These are phyloP conservation scores for Tachysurus vachellii DNA, from an alignment of 2,113 vertebrate genomes.

Conservation along the genomic window DNA sequence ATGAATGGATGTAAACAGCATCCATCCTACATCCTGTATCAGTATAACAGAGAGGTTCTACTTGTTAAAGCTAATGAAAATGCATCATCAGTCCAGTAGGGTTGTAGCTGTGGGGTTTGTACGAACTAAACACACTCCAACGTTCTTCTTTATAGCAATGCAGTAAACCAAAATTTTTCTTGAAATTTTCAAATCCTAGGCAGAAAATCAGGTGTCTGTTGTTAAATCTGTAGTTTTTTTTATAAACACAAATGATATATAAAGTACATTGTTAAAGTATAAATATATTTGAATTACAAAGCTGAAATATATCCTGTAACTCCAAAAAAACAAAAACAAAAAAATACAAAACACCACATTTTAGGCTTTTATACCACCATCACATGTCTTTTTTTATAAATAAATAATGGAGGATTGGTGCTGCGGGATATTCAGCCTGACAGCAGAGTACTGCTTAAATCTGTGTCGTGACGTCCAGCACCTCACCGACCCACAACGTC, in stretches of 20 bases:
- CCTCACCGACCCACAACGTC: not conserved
- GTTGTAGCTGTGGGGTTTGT: too few relatives aligned
- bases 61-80: not conserved
- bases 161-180: not conserved
- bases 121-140: too few relatives aligned
- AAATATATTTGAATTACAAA: too few relatives aligned
- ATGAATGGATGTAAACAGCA: too few relatives aligned
- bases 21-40: not conserved
- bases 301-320: not conserved
- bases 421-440: not conserved
- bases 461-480: not conserved
- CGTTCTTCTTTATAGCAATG: not conserved
- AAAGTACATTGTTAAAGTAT: not conserved
- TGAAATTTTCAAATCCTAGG: not conserved
- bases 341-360: not conserved
- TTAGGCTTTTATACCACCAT: not conserved
- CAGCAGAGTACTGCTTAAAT: not conserved
- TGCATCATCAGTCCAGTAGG: not conserved
- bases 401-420: not conserved
- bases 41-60: not conserved
- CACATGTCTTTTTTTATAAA: not conserved
- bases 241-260: not conserved
- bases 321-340: not conserved
- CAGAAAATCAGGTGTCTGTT: not conserved
- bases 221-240: not conserved